Evolutionary conservation across 1,140 invertebrate genomes (phyloP).

Genomic region (Aplysia californica): DNA sequence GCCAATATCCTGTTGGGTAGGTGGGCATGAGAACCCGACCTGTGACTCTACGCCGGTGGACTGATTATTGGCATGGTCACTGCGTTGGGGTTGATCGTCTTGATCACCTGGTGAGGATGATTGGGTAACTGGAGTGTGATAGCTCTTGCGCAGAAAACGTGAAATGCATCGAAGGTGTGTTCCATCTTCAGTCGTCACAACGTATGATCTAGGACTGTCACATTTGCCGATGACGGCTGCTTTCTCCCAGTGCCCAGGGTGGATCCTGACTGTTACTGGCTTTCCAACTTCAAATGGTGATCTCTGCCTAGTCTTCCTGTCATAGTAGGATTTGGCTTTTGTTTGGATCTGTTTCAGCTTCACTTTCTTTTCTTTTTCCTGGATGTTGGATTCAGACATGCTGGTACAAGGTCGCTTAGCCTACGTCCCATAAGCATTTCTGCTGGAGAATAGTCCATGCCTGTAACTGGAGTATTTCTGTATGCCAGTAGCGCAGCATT

Average conservation of each 20-base stretch:
- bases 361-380: not conserved
- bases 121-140: not conserved
- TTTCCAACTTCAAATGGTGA: not conserved
- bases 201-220: not conserved
- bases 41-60: too few relatives aligned
- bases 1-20: too few relatives aligned
- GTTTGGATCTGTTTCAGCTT: not conserved
- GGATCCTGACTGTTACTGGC: not conserved
- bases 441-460: conserved; percentile 23
- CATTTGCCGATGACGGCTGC: not conserved
- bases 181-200: not conserved
- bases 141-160: not conserved
- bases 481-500: conserved; percentile 28
- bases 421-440: conserved; percentile 24
- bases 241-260: not conserved
- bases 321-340: not conserved
- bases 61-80: not conserved
- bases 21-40: not conserved
- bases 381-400: not conserved
- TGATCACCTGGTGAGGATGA: not conserved
- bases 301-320: not conserved
- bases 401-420: not conserved
- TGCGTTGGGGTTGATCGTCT: not conserved
- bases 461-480: conserved; percentile 25
- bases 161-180: not conserved